These are phyloP conservation scores for Epinephelus moara DNA, from an alignment of 2,113 vertebrate genomes.

Conservation along the genomic window DNA sequence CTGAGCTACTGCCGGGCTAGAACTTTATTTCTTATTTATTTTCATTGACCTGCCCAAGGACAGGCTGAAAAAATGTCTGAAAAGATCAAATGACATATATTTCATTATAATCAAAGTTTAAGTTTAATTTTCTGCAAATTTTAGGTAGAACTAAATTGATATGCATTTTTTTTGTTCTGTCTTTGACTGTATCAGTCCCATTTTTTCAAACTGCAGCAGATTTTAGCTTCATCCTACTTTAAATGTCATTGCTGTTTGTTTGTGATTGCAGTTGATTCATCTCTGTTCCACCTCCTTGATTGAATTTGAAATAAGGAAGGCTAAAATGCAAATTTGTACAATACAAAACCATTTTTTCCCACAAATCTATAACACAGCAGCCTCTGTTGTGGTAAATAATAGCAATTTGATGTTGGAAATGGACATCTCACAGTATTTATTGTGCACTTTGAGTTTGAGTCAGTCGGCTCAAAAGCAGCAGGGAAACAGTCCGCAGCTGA, in stretches of 20 bases:
- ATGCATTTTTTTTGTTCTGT: background rate
- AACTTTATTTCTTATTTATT: too few species aligned
- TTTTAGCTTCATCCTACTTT: slow-evolving; percentile 6
- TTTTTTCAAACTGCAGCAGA: background rate
- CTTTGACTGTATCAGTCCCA: background rate
- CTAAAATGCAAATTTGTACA: slow-evolving; percentile 1
- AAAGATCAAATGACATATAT: too few species aligned
- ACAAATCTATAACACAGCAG: background rate
- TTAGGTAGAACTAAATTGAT: too few species aligned
- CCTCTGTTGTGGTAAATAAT: slow-evolving; percentile 40
- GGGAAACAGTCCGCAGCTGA: slow-evolving; percentile 37
- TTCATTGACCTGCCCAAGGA: background rate
- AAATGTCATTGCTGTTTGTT: slow-evolving; percentile 40
- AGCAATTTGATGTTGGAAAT: slow-evolving; percentile 46
- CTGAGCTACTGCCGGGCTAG: too few species aligned
- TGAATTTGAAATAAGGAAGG: slow-evolving; percentile 30
- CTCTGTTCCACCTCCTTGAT: slow-evolving; percentile 8
- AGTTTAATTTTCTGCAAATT: background rate
- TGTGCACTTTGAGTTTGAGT: slow-evolving; percentile 27
- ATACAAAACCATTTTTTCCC: background rate
- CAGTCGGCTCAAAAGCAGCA: slow-evolving; percentile 42
- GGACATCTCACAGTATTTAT: slow-evolving; percentile 11
- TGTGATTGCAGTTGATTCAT: slow-evolving; percentile 23
- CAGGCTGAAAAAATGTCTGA: background rate
- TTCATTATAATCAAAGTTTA: too few species aligned